Evolutionary conservation across 1,140 invertebrate genomes (phyloP).

Genomic region (Bombus terrestris): DNA sequence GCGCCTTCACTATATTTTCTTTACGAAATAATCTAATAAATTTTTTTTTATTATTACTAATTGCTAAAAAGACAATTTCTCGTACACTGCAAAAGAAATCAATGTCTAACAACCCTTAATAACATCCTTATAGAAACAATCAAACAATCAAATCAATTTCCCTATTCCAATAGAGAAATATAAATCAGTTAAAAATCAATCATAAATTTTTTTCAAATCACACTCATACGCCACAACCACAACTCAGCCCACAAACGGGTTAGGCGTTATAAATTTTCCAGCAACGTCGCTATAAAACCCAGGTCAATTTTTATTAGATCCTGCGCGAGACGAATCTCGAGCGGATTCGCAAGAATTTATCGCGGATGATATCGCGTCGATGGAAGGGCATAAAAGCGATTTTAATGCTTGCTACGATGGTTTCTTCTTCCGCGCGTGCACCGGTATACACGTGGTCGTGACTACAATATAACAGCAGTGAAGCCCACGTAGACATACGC

Average conservation of each 20-base stretch:
- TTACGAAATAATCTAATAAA: too few relatives aligned
- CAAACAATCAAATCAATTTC: too few relatives aligned
- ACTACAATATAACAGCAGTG: conserved; percentile 12
- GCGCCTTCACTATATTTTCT: too few relatives aligned
- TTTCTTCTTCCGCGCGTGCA: conserved; percentile 2
- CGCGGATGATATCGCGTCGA: conserved; percentile 30
- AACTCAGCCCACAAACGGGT: not conserved
- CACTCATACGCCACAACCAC: too few relatives aligned
- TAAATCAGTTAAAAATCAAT: not conserved
- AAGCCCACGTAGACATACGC: conserved; percentile 26
- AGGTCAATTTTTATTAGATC: conserved; percentile 31
- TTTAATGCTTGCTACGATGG: conserved; percentile 31
- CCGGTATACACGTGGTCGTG: not conserved
- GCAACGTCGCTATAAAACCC: not conserved
- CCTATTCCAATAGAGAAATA: too few relatives aligned
- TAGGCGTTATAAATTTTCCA: conserved; percentile 9
- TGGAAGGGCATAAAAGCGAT: conserved; percentile 38
- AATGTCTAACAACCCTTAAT: too few relatives aligned
- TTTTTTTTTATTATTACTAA: too few relatives aligned
- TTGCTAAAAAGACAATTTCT: too few relatives aligned
- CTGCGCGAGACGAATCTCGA: conserved; percentile 24
- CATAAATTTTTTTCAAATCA: too few relatives aligned
- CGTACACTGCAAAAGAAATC: too few relatives aligned
- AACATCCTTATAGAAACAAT: too few relatives aligned
- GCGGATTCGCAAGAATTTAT: conserved; percentile 34